Evolutionary conservation across 2,113 vertebrate genomes (phyloP), one percentile per base, ranked within the genome.

Genomic region (Sylvietta virens): DNA sequence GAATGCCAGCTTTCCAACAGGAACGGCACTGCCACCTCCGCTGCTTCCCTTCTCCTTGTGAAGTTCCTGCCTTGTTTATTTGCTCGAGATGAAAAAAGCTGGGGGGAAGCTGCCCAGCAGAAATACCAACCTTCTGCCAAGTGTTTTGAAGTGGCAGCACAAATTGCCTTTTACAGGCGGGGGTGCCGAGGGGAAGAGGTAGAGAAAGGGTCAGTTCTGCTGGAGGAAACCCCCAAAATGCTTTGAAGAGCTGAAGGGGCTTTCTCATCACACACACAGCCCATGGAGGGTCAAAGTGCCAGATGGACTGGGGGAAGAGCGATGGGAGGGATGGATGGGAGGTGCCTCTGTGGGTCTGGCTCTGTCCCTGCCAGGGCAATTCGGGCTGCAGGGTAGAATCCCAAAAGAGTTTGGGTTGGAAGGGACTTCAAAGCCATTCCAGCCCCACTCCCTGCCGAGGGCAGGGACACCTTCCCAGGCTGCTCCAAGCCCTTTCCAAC

Each of bases 1-100:
- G 42, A 85, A 23, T 39, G 79, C 45, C 86, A 93, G 88, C 65
- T 78, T 83, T 66, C 86, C 86, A 70, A 9, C 30, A n/a, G 57
- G 70, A 95, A 45, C 2, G 2, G 58, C 86, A 92, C 64, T 48
- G 30, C 23, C 81, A 40, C 87, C 92, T 85, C 86, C 7, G 0
- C 73, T 7, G 1, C 45, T 7, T 37, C 35, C 78, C 51, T 28
- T 7, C 1, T 5, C 82, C 88, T 13, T 94, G 40, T 87, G 88
- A 94, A 83, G 80, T 91, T 62, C 64, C 58, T 42, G 28, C 80
- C 69, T 74, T 91, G 74, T 93, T 93, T 95, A 93, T 95, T 92
- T 88, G 69, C 89, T 81, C 0, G 8, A 65, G 72, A 53, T 51
- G 73, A 65, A 81, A 86, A 53, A 47, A 67, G 10, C 50, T 0